phyloP scores from a whole-genome alignment of 2,797 vertebrate genomes.

The Myiothlypis coronata region DNA sequence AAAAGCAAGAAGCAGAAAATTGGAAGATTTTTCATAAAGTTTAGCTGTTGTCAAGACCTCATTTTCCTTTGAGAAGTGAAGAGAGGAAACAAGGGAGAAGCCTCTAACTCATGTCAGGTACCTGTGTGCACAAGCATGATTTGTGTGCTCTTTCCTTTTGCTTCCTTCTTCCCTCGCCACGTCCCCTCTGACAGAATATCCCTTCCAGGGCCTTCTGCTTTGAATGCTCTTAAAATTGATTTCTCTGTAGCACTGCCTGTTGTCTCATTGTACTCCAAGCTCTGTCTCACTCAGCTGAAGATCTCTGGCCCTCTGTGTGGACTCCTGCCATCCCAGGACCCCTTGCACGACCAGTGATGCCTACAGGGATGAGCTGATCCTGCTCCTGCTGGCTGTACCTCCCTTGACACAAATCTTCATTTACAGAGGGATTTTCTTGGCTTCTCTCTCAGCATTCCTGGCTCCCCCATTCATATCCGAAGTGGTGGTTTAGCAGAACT shows the following conservation, averaged over 20 bases:
- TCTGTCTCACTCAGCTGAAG: not conserved
- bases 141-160: not conserved
- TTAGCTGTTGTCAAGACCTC: not conserved
- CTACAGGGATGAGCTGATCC: fast-evolving
- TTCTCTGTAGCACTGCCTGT: not conserved
- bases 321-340: not conserved
- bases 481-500: not conserved
- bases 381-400: fast-evolving
- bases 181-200: not conserved
- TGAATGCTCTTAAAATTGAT: not conserved
- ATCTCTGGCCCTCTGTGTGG: not conserved
- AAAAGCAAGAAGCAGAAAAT: not conserved
- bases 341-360: fast-evolving
- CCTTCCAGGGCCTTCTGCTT: not conserved
- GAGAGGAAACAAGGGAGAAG: not conserved
- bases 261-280: not conserved
- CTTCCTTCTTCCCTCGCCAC: not conserved
- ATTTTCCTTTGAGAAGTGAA: not conserved
- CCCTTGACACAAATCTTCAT: not conserved
- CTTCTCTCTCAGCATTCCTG: not conserved
- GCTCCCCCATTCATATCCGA: not conserved
- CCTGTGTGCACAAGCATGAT: not conserved
- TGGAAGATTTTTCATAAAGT: not conserved
- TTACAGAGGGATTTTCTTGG: conserved; percentile 10
- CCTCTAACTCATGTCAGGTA: not conserved